Evolutionary conservation across 1,140 invertebrate species (phyloP).

Genomic region (Drosophila simulans): DNA sequence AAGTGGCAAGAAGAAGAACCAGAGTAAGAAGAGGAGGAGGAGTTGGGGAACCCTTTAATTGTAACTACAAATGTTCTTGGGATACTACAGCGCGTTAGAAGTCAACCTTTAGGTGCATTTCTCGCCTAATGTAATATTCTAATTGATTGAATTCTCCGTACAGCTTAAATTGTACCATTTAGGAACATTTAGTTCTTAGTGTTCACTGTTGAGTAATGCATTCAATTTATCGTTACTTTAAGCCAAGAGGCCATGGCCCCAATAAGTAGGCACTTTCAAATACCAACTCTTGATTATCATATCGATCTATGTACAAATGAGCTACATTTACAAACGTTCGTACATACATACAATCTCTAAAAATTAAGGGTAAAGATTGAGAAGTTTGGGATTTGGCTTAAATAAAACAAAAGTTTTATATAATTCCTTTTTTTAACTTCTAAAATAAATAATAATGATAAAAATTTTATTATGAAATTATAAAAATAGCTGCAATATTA

Average conservation of each 20-base stretch:
- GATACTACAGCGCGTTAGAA: slow-evolving; percentile 19
- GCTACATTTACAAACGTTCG: too few relatives aligned
- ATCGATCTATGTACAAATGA: neutral
- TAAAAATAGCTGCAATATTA: too few relatives aligned
- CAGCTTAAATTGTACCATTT: neutral
- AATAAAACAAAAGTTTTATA: too few relatives aligned
- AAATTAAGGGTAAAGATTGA: too few relatives aligned
- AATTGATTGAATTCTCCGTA: slow-evolving; percentile 8
- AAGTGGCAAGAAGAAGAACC: neutral
- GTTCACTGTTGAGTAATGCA: neutral
- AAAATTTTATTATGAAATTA: too few relatives aligned
- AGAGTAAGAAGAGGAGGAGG: neutral
- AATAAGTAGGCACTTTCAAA: slow-evolving; percentile 19
- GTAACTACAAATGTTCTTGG: slow-evolving; percentile 17
- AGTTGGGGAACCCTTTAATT: slow-evolving; percentile 21
- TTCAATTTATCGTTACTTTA: neutral
- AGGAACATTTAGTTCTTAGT: slow-evolving; percentile 2
- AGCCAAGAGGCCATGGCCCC: neutral
- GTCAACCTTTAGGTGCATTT: slow-evolving; percentile 21
- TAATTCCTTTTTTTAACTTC: too few relatives aligned
- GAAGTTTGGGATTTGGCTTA: too few relatives aligned
- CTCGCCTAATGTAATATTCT: slow-evolving; percentile 10
- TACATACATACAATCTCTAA: too few relatives aligned
- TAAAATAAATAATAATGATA: too few relatives aligned
- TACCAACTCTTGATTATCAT: neutral